Percentiles rank a stretch among this genome's conserved stretches.
Evolutionary conservation across 2,797 vertebrate species (phyloP).

Genomic region (Enteromius trimaculatus): DNA sequence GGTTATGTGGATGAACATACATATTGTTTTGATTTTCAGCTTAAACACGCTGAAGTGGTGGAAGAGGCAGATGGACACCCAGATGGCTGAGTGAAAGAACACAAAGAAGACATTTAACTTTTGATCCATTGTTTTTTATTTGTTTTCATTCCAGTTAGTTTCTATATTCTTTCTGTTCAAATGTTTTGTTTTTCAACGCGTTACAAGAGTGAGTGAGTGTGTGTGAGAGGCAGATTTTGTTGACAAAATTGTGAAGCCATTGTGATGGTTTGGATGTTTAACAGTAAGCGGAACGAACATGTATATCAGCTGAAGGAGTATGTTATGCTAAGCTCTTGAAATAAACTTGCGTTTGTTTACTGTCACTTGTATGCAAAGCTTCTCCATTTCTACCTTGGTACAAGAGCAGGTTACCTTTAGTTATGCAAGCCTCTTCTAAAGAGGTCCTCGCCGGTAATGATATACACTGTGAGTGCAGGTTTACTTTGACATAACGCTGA

Average conservation of each 20-base stretch:
- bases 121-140: constrained; percentile 16
- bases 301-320: background rate
- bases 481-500: background rate
- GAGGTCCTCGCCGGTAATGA: background rate
- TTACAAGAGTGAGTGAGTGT: background rate
- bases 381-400: background rate
- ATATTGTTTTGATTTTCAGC: constrained; percentile 36
- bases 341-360: constrained; percentile 37
- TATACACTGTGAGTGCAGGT: background rate
- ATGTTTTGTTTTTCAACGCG: constrained; percentile 29
- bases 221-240: background rate
- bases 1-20: background rate
- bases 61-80: constrained; percentile 37
- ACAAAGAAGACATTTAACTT: constrained; percentile 20
- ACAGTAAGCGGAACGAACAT: background rate
- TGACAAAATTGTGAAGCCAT: background rate
- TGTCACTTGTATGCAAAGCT: background rate
- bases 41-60: constrained; percentile 35
- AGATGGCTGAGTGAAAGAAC: constrained; percentile 19
- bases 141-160: constrained; percentile 34
- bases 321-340: constrained; percentile 20
- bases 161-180: constrained; percentile 41
- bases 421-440: background rate
- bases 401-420: background rate
- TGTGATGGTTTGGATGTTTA: constrained; percentile 38